Evolutionary conservation across 2,888 invertebrate genomes (phyloP).

Genomic region (Drosophila mimica): DNA sequence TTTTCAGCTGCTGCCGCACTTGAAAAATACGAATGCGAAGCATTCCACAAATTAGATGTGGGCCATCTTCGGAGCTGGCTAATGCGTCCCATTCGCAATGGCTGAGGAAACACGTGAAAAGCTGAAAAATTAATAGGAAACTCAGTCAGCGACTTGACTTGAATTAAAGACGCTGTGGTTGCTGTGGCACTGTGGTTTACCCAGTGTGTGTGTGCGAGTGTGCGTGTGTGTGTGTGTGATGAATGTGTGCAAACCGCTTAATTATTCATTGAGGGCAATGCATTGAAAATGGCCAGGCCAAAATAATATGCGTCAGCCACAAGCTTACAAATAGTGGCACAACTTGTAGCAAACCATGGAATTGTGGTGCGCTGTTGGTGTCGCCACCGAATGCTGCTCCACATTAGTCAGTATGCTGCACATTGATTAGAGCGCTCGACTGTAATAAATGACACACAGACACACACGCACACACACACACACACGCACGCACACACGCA

Average conservation of each 20-base stretch:
- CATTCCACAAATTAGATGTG: slow-evolving; percentile 71
- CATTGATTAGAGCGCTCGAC: slow-evolving; percentile 62
- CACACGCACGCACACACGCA: slow-evolving; percentile 6
- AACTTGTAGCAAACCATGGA: slow-evolving; percentile 51
- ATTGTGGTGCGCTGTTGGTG: slow-evolving; percentile 48
- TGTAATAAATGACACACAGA: slow-evolving; percentile 50
- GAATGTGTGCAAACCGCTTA: slow-evolving; percentile 72
- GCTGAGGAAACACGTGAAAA: slow-evolving; percentile 32
- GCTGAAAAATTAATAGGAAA: slow-evolving; percentile 48
- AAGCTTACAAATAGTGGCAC: slow-evolving; percentile 66
- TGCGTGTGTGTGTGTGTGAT: slow-evolving; percentile 39
- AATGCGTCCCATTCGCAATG: slow-evolving; percentile 67
- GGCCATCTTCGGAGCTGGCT: slow-evolving; percentile 56
- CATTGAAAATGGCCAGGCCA: slow-evolving; percentile 62
- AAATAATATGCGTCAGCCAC: slow-evolving; percentile 45
- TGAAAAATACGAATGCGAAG: slow-evolving; percentile 57
- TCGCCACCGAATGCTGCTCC: slow-evolving; percentile 32
- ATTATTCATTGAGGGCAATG: slow-evolving; percentile 77
- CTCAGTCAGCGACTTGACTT: slow-evolving; percentile 25
- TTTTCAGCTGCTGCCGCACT: slow-evolving; percentile 34
- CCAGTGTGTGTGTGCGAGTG: not conserved
- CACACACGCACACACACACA: not conserved
- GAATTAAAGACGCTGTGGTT: slow-evolving; percentile 67
- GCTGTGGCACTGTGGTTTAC: slow-evolving; percentile 45
- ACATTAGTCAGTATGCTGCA: slow-evolving; percentile 58